phyloP scores from a whole-genome alignment of 53 echinoderm and acorn worm genomes.

The Pentamera pediparva region DNA sequence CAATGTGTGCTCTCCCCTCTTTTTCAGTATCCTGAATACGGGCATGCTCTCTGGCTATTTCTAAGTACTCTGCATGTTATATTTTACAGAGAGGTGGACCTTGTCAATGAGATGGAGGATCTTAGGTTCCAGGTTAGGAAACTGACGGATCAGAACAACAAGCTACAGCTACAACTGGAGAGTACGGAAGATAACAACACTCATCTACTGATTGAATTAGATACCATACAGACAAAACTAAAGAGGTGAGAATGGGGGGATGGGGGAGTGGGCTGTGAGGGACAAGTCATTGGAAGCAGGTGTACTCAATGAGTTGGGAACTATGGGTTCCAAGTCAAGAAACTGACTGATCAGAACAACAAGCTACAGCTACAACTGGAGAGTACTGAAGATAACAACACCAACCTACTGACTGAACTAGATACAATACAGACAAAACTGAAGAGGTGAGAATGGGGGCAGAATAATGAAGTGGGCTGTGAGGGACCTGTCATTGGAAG shows the following conservation, averaged over 20 bases:
- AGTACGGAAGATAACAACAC: constrained; percentile 61
- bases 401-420: constrained; percentile 43
- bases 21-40: too few species aligned
- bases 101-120: constrained; percentile 40
- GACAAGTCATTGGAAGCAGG: too few species aligned
- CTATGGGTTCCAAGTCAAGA: constrained; percentile 55
- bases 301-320: constrained; percentile 29
- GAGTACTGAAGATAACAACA: constrained; percentile 59
- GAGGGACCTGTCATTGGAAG: too few species aligned
- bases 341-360: constrained; percentile 57
- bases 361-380: constrained; percentile 63
- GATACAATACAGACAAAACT: constrained; percentile 52
- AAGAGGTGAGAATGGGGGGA: constrained; percentile 57
- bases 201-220: constrained; percentile 44
- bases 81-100: not conserved
- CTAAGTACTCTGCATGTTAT: too few species aligned
- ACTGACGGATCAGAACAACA: constrained; percentile 58
- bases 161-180: constrained; percentile 59
- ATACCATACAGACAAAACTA: constrained; percentile 46
- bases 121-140: constrained; percentile 54
- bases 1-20: too few species aligned
- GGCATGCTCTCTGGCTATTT: too few species aligned
- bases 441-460: constrained; percentile 65
- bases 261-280: too few species aligned
- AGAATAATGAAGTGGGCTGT: too few species aligned